Percentiles rank a stretch among this genome's conserved stretches.
phyloP scores from a whole-genome alignment of 2,888 invertebrate species.

The Andricus curvator region DNA sequence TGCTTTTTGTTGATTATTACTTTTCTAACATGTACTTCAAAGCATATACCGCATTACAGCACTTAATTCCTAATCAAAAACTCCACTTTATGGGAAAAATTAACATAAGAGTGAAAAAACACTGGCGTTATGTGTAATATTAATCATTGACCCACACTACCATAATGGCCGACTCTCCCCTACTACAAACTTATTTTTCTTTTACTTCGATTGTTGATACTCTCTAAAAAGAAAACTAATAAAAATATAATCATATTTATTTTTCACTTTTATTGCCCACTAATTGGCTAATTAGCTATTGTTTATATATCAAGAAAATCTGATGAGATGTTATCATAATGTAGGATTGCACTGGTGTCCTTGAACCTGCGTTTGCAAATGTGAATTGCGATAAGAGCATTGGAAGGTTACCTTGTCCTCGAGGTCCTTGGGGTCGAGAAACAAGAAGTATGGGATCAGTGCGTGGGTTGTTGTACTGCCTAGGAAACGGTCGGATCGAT shows the following conservation, averaged over 20 bases:
- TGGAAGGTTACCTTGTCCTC: slow-evolving; percentile 60
- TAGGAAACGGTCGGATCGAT: slow-evolving; percentile 69
- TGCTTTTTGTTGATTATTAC: no score
- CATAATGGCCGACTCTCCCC: no score
- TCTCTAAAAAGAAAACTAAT: not conserved
- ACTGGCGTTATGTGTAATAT: no score
- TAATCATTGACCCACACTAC: no score
- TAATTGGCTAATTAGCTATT: slow-evolving; percentile 4
- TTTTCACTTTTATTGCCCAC: not conserved
- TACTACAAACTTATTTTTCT: no score
- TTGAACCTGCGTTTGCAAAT: slow-evolving; percentile 11
- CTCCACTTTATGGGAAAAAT: no score
- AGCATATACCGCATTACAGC: no score
- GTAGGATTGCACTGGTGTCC: not conserved
- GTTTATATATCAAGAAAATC: not conserved
- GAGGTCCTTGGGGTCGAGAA: slow-evolving; percentile 52
- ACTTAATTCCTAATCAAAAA: no score
- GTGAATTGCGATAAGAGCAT: not conserved
- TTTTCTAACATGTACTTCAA: no score
- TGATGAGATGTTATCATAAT: not conserved
- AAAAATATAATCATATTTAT: not conserved
- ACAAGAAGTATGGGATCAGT: slow-evolving; percentile 69
- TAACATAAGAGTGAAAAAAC: no score
- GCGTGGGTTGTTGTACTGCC: slow-evolving; percentile 76
- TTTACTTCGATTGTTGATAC: not conserved